These are phyloP conservation scores for Drosophila nigromelanica DNA, from an alignment of 1,140 invertebrate species.

Conservation along the genomic window DNA sequence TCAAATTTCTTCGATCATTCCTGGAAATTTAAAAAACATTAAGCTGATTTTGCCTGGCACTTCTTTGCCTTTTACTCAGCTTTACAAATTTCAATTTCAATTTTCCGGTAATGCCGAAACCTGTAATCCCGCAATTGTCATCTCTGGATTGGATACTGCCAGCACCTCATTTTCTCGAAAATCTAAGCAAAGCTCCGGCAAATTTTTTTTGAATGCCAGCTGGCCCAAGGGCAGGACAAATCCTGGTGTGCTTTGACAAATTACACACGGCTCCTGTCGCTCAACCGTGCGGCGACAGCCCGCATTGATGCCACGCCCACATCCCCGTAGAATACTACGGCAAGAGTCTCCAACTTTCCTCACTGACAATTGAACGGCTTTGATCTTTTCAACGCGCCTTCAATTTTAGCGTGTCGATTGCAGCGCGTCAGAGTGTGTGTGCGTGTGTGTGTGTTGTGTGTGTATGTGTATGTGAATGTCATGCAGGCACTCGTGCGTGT, in stretches of 20 bases:
- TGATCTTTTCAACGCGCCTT: conserved; percentile 73
- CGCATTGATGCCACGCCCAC: conserved; percentile 14
- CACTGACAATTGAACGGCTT: conserved; percentile 77
- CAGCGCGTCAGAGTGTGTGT: conserved; percentile 33
- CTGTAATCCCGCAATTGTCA: conserved; percentile 25
- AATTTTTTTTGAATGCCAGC: conserved; percentile 30
- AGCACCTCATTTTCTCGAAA: conserved; percentile 42
- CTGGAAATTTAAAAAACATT: too few species aligned
- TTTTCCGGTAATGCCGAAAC: not conserved
- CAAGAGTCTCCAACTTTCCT: conserved; percentile 48
- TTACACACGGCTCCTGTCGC: conserved; percentile 46
- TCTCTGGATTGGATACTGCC: conserved; percentile 29
- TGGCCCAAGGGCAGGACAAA: conserved; percentile 37
- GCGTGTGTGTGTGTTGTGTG: conserved; percentile 23
- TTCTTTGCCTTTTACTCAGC: too few species aligned
- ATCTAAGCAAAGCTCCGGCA: conserved; percentile 4
- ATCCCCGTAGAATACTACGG: conserved; percentile 1
- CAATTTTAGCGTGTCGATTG: conserved; percentile 76
- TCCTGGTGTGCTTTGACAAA: conserved; percentile 74
- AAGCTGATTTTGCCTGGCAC: too few species aligned
- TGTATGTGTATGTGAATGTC: conserved; percentile 19
- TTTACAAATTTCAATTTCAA: not conserved
- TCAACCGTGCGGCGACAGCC: conserved; percentile 7
- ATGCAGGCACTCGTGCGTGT: conserved; percentile 63
- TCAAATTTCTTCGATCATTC: too few species aligned